A percentile compares a stretch with the other conserved stretches of the same genome.
phyloP scores from a whole-genome alignment of 2,113 vertebrate genomes.

The Octodon degus region DNA sequence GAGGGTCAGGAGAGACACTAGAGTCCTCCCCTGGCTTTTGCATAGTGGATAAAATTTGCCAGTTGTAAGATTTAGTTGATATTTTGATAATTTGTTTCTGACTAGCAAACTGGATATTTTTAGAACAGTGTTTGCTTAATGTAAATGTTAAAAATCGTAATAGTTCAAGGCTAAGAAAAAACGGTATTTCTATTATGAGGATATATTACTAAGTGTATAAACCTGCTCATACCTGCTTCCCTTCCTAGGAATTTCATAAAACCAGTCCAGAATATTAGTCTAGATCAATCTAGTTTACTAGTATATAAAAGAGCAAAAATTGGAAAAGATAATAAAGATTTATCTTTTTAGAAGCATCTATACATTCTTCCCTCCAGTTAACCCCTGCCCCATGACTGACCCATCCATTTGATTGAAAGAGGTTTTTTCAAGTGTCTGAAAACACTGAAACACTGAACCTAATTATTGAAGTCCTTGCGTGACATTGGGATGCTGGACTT shows the following conservation, averaged over 20 bases:
- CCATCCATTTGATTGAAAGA: slow-evolving; percentile 30
- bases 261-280: slow-evolving; percentile 26
- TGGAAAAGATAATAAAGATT: not conserved
- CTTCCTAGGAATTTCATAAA: slow-evolving; percentile 59
- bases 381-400: not conserved
- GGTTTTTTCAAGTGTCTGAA: slow-evolving; percentile 20
- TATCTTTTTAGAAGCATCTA: not conserved
- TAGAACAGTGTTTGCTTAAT: slow-evolving; percentile 42
- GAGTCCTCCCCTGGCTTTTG: not conserved
- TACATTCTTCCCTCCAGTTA: slow-evolving; percentile 35
- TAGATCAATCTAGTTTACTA: slow-evolving; percentile 49
- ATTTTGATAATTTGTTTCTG: slow-evolving; percentile 43
- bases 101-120: slow-evolving; percentile 36
- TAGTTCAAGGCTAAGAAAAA: slow-evolving; percentile 65
- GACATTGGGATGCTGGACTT: slow-evolving; percentile 15
- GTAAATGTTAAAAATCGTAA: slow-evolving; percentile 25
- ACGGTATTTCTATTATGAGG: slow-evolving; percentile 31
- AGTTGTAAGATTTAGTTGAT: slow-evolving; percentile 32
- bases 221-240: slow-evolving; percentile 20
- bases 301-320: not conserved
- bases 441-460: slow-evolving; percentile 31
- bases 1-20: not conserved
- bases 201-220: slow-evolving; percentile 36
- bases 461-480: slow-evolving; percentile 38
- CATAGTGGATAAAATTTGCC: slow-evolving; percentile 26